Evolutionary conservation across 1,140 invertebrate species (phyloP).

Genomic region (Pseudomyrmex cubaensis): DNA sequence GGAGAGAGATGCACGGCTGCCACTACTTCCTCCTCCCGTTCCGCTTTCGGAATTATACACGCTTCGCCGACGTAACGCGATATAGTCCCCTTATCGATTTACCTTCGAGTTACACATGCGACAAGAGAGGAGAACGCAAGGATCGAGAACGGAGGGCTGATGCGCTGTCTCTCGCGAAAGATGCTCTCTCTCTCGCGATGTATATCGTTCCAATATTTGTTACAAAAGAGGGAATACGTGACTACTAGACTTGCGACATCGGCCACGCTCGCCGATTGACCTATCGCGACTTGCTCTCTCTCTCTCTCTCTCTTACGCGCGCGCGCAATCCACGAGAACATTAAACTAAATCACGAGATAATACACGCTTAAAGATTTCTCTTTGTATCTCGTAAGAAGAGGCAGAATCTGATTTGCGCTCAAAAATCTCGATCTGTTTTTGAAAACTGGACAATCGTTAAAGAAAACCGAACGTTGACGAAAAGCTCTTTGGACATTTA

Average conservation of each 20-base stretch:
- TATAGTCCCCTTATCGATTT: slow-evolving; percentile 45
- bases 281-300: not conserved
- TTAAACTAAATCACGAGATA: slow-evolving; percentile 54
- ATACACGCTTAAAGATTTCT: slow-evolving; percentile 25
- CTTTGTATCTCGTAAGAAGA: not conserved
- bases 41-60: slow-evolving; percentile 46
- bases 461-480: not conserved
- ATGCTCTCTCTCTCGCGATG: slow-evolving; percentile 4
- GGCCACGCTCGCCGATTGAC: slow-evolving; percentile 3
- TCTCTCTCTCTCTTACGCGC: too few species aligned
- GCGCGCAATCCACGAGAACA: slow-evolving; percentile 38
- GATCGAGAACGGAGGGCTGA: too few species aligned
- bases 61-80: slow-evolving; percentile 40
- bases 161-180: slow-evolving; percentile 15
- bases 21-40: slow-evolving; percentile 25
- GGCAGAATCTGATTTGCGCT: not conserved
- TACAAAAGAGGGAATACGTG: slow-evolving; percentile 16
- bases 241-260: slow-evolving; percentile 30
- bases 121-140: slow-evolving; percentile 9
- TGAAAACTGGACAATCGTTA: not conserved
- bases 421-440: not conserved
- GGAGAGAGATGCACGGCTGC: not conserved
- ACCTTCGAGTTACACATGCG: slow-evolving; percentile 25
- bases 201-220: slow-evolving; percentile 9
- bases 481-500: not conserved